Evolutionary conservation across 2,797 vertebrate genomes (phyloP), one percentile per base, ranked within the genome.

Genomic region (Galago senegalensis): DNA sequence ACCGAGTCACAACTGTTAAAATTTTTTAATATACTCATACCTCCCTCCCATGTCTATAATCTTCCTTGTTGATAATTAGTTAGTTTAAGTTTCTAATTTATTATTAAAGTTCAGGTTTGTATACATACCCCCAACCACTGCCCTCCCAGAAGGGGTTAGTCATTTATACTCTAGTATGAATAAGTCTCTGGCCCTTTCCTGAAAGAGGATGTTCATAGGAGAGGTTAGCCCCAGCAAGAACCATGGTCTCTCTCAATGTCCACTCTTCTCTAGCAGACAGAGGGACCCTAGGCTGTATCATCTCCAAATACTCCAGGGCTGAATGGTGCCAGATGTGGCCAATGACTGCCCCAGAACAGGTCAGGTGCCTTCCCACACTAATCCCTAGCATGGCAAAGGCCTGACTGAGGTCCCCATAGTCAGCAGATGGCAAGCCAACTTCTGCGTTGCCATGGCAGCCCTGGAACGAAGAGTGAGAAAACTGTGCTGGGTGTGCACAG

Each of bases 401-500:
- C 97, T 91, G 81, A 87, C 83, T 53, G 89, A 95, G 94, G 96
- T 97, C 96, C 96, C 97, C 91, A 90, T 77, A 96, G 97, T 76
- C 91, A 92, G 81, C 97, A 97, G 96, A 96, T 97, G 97, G 95
- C 12, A 29, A 97, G 93, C 95, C 91, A 93, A 94, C 95, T 95
- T 87, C 94, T 91, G 65, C 1, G 97, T 98, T 98, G 94, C 96
- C 87, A 97, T 97, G 95, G 97, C 94, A 98, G 89, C 97, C 96
- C 80, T 27, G 65, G 75, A 90, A 21, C 0, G 12, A 43, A 43
- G 79, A 89, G 73, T 75, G 94, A 90, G 85, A 73, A 95, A 89
- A 40, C 21, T 8, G 31, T 17, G 5, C 83, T 49, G 80, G 82
- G 65, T 69, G 63, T 43, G 23, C 84, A 77, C 69, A 87, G 46